Evolutionary conservation across 1,140 invertebrate species (phyloP), one percentile per base, ranked within the genome.

Genomic region (Anagrus nilaparvatae): DNA sequence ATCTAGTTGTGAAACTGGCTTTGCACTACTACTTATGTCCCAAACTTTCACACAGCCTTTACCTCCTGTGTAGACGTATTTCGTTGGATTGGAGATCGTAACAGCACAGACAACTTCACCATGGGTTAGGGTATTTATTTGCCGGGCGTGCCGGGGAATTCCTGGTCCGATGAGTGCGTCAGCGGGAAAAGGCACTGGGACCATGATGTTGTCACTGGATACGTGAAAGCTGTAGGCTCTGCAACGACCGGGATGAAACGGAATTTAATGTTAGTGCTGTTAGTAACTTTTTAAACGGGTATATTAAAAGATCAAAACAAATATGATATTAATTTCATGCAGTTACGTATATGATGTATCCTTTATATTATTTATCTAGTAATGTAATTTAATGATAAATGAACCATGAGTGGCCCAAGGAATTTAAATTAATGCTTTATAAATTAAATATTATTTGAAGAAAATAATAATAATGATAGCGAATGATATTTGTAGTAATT

Each of bases 161-260:
- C 93, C 95, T 8, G 87, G 80, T n/a, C 86, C 91, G 32, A 82
- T 78, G 20, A 96, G 70, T 23, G 93, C 93, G 66, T 98, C 95
- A 3, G 79, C 73, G 4, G 84, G 84, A 60, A 88, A 89, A 20
- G 78, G 79, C n/a, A 85, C 82, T 1, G 85, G 86, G 54, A 81
- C 76, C 69, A 84, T 75, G 69, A 55, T 81, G 61, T 69, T 79
- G 51, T 83, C 79, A 35, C 74, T 77, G 51, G 72, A 76, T 24
- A 83, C 77, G 59, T 84, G 81, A 62, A 81, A 85, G 43, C 81
- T 82, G 67, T 87, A 85, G 8, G 82, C 78, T 46, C 79, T 81
- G 63, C 24, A 67, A 57, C 27, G 32, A 46, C 19, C 19, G 18
- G 32, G 13, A 34, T n/a, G n/a, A n/a, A n/a, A n/a, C n/a, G n/a